phyloP scores from a whole-genome alignment of 2,113 vertebrate species.

The Campylomormyrus tamandua region DNA sequence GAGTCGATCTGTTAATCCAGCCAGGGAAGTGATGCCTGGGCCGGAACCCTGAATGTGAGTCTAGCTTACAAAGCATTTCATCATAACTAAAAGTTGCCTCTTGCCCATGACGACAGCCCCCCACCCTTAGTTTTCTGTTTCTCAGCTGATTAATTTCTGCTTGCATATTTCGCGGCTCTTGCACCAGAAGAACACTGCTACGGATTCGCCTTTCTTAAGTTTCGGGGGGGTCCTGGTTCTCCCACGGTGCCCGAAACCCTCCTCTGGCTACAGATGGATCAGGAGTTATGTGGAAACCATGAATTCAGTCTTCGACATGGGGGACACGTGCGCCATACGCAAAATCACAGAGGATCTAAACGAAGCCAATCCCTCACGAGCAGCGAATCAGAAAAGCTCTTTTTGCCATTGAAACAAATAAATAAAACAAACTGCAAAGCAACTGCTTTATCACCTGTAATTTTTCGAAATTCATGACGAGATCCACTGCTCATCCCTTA shows the following conservation, averaged over 20 bases:
- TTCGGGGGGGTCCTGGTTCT: background rate
- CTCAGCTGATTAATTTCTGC: background rate
- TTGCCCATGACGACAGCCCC: background rate
- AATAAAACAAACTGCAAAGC: background rate
- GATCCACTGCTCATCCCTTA: background rate
- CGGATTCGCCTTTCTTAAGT: background rate
- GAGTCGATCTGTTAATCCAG: background rate
- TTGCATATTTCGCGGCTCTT: background rate
- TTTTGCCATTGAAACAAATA: background rate
- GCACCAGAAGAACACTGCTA: background rate
- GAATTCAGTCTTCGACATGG: background rate
- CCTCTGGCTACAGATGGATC: background rate
- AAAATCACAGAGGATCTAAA: background rate
- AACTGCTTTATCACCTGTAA: background rate
- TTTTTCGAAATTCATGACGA: background rate
- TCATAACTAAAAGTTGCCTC: slow-evolving; percentile 15
- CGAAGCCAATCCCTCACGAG: background rate
- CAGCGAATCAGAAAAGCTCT: background rate
- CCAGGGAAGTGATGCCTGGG: background rate
- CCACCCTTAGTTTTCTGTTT: background rate
- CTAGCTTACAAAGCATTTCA: slow-evolving; percentile 21
- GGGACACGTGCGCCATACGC: background rate
- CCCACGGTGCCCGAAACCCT: background rate
- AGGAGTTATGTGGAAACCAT: background rate
- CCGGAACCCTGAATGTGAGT: background rate